Evolutionary conservation across 2,113 vertebrate genomes (phyloP), one percentile per base, ranked within the genome.

Genomic region (Eretmochelys imbricata): DNA sequence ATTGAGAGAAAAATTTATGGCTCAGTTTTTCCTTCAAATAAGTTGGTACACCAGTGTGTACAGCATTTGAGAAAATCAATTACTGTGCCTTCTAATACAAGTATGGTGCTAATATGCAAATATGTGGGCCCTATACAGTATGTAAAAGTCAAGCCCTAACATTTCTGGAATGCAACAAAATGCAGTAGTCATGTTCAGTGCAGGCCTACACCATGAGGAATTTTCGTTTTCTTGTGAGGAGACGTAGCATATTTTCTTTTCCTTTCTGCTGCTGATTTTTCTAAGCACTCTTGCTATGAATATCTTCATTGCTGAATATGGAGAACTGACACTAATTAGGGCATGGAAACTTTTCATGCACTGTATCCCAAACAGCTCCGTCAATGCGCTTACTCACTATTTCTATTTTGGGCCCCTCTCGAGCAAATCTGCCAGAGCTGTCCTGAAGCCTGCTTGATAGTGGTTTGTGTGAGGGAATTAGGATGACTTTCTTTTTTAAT

Each of bases 231-330:
- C 31, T 10, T 7, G 10, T 25, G 24, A 87, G n/a, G 3, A 3
- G 42, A 51, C 14, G 3, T 5, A 50, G 3, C 2, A 75, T 57
- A 6, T 5, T 92, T 94, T 92, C 38, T 3, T 90, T 94, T 75
- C 78, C 22, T 87, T 85, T 84, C 88, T 94, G 86, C 17, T 93
- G 93, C 94, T 90, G 75, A 80, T 96, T 97, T 95, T 49, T 79
- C 48, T 95, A 89, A 35, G 42, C 42, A 48, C 46, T 20, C 65
- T 95, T 94, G 85, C 27, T 72, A 91, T 91, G 89, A n/a, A 87
- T 51, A 89, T 81, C 79, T 93, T 75, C 78, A 79, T 62, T 80
- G 78, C 76, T 75, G 22, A 27, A 5, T 53, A 87, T 89, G 87
- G 93, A 91, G 83, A 69, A 7, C 11, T 88, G 72, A 92, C 88